Evolutionary conservation across 1,140 invertebrate species (phyloP).

Genomic region (Drosophila pruinosa): DNA sequence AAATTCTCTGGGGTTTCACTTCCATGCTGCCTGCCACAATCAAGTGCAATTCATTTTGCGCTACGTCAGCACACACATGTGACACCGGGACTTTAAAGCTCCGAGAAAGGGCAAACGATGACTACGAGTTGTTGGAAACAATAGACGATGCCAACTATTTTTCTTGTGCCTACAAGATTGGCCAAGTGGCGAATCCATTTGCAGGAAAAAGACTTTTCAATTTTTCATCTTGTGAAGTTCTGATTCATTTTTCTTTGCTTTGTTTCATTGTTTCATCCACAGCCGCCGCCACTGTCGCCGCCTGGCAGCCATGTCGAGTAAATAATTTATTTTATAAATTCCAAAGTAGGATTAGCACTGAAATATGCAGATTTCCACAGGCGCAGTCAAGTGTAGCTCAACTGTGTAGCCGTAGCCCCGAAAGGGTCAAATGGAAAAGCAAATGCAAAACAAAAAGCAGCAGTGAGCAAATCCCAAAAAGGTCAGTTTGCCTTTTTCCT

Average conservation of each 20-base stretch:
- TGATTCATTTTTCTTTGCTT: constrained; percentile 47
- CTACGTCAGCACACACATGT: constrained; percentile 57
- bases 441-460: constrained; percentile 15
- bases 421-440: constrained; percentile 56
- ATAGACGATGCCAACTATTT: constrained; percentile 30
- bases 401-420: not conserved
- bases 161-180: constrained; percentile 19
- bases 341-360: constrained; percentile 78
- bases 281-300: not conserved
- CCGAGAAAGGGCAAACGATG: not conserved
- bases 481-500: constrained; percentile 38
- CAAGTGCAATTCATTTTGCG: constrained; percentile 79
- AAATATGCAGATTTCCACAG: constrained; percentile 71
- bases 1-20: constrained; percentile 46
- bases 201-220: constrained; percentile 34
- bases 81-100: constrained; percentile 37
- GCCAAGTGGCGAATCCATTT: constrained; percentile 2
- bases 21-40: constrained; percentile 54
- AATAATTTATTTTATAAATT: constrained; percentile 81
- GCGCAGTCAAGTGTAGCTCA: constrained; percentile 41
- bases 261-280: constrained; percentile 9
- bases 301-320: constrained; percentile 47
- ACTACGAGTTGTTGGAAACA: constrained; percentile 20
- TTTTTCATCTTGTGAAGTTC: constrained; percentile 41
- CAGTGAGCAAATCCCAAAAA: constrained; percentile 45